Conservation (phyloP, 2,797 vertebrate species). For the Carduelis carduelis region DNA sequence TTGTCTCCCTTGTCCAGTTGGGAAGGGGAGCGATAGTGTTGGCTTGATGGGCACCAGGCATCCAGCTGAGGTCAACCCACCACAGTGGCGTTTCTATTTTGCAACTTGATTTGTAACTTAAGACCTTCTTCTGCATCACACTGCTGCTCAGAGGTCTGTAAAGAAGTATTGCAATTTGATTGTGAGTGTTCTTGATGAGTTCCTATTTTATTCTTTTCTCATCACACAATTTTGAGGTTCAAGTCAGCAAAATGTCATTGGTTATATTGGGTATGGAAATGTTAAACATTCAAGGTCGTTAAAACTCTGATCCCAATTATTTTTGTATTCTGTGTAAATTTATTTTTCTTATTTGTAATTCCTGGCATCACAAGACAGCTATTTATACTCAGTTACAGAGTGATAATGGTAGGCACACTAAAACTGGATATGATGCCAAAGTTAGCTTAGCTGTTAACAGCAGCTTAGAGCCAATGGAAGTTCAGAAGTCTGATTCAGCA, state of each 20-base stretch:
- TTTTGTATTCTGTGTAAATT: background rate
- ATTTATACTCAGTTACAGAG: background rate
- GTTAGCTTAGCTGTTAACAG: background rate
- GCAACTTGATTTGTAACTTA: background rate
- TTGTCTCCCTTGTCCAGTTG: background rate
- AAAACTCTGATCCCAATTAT: background rate
- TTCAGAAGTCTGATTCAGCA: background rate
- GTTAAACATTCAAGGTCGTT: background rate
- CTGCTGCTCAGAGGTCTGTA: background rate
- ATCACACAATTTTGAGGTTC: background rate
- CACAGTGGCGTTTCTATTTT: background rate
- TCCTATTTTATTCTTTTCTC: background rate
- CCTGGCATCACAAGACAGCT: background rate
- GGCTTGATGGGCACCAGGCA: fast-evolving
- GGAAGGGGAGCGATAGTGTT: background rate
- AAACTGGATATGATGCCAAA: background rate
- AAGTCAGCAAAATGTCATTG: background rate
- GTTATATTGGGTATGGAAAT: background rate
- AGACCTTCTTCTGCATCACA: background rate
- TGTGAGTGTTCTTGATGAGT: background rate
- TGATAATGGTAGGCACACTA: background rate
- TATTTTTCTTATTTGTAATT: background rate
- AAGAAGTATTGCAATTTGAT: background rate
- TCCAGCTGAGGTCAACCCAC: background rate
- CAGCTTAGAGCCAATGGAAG: background rate